Conservation (phyloP, 2,113 vertebrate genomes). For the Syngnathus floridae region DNA sequence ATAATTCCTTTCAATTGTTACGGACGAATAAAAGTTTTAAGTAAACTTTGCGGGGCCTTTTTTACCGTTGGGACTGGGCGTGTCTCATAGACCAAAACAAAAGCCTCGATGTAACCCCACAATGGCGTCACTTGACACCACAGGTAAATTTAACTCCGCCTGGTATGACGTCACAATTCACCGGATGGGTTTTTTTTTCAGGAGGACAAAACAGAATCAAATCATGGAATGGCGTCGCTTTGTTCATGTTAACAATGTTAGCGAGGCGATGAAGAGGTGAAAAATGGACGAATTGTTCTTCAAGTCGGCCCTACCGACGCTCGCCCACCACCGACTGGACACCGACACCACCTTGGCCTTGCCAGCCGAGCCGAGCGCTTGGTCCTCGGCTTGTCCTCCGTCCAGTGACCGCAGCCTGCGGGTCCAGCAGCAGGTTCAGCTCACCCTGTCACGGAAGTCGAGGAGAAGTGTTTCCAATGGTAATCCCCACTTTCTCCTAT, state of each 20-base stretch:
- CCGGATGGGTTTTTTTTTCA: not conserved
- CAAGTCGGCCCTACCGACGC: constrained; percentile 38
- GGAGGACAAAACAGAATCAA: constrained; percentile 21
- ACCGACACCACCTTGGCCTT: constrained; percentile 63
- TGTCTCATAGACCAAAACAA: not conserved
- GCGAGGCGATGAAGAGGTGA: not conserved
- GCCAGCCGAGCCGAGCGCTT: constrained; percentile 29
- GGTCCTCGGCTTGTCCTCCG: not conserved
- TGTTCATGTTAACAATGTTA: not conserved
- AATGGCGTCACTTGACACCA: constrained; percentile 41
- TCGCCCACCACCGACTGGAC: constrained; percentile 7
- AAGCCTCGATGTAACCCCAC: not conserved
- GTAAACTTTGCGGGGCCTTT: not conserved
- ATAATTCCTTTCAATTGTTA: not conserved
- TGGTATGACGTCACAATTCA: constrained; percentile 1
- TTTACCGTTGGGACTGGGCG: not conserved
- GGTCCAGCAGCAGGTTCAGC: constrained; percentile 66
- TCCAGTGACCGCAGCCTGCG: constrained; percentile 32
- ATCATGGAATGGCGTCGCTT: not conserved
- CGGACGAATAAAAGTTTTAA: not conserved
- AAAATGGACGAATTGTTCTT: constrained; percentile 45
- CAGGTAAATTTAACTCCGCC: constrained; percentile 47
- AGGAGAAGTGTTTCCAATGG: constrained; percentile 38
- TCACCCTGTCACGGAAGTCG: constrained; percentile 54
- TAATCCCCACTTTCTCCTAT: constrained; percentile 27